Conservation (phyloP, 2,888 invertebrate genomes). For the Lacanobia wlatinum region DNA sequence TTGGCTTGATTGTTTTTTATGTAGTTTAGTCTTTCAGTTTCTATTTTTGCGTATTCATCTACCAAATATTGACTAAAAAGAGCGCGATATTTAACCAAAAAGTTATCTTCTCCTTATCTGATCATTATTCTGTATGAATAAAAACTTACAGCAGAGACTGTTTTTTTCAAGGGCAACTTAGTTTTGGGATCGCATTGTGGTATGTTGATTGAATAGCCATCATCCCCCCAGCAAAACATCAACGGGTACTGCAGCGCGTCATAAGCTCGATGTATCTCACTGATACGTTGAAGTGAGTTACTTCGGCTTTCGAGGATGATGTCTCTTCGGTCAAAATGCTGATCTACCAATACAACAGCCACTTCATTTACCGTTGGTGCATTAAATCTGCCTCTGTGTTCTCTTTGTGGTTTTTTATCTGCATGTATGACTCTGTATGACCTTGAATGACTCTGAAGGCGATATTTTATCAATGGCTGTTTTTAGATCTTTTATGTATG, state of each 20-base stretch:
- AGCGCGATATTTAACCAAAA: neutral
- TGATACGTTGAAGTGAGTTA: neutral
- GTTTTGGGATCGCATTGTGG: too few relatives aligned
- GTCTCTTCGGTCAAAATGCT: neutral
- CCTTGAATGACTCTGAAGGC: neutral
- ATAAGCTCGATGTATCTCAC: neutral
- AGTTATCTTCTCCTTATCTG: neutral
- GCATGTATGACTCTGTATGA: conserved; percentile 1
- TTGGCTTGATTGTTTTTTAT: conserved; percentile 54
- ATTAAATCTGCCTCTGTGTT: neutral
- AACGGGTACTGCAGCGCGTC: too few relatives aligned
- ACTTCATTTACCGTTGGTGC: conserved; percentile 3
- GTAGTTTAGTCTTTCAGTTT: conserved; percentile 14
- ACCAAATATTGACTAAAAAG: conserved; percentile 25
- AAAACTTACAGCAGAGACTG: too few relatives aligned
- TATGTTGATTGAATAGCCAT: too few relatives aligned
- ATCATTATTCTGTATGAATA: neutral
- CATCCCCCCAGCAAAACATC: too few relatives aligned
- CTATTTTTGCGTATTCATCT: conserved; percentile 26
- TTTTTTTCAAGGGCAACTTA: too few relatives aligned
- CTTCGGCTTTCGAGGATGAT: neutral
- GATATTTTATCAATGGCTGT: conserved; percentile 13
- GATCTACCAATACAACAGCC: neutral
- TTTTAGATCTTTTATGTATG: neutral
- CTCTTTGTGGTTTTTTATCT: neutral